Base-by-base conservation (phyloP, 2,797 vertebrate species). In the Tauraco hartlaubi region DNA sequence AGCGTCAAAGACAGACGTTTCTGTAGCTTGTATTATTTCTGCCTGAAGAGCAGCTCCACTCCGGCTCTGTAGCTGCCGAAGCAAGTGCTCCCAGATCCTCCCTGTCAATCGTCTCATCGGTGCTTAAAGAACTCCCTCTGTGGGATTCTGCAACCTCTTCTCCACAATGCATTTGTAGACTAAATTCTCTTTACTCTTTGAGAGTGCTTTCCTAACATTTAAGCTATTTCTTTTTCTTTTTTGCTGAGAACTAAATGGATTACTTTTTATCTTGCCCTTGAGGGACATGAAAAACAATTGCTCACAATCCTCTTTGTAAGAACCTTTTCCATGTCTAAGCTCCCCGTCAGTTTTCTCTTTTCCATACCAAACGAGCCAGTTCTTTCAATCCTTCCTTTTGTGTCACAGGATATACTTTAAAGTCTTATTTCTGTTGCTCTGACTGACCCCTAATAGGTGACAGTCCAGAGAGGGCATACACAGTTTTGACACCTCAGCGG, bases 231-330 rank as follows among this genome's bases (percentile, higher is more conserved):
- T 73, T 41, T 26, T 46, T 55, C 17, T 58, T 14, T 29, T 85
- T 33, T 44, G 0, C 28, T 37, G 49, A 62, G 51, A 91, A 83
- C 51, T 83, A 95, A 86, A 95, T 51, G 69, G 90, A 85, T 92
- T 90, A 95, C 73, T 94, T 96, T 95, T 90, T 86, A 88, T 75
- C 93, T 90, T 66, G 90, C 90, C 76, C 88, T 94, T 93, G 85
- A 90, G 90, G 62, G 88, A 94, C 83, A 48, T 48, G 73, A 80
- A 79, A 93, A 97, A 95, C 93, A 96, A 91, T 79, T 51, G 56
- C 67, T 86, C 77, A 12, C 71, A 79, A 76, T 82, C 90, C 48
- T 73, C 77, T 92, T 66, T 67, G 66, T 76, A 82, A 76, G 85
- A 88, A 90, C 31, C 25, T 56, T 79, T 73, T 73, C 74, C 52